Percentiles rank a stretch among this genome's conserved stretches.
phyloP scores from a whole-genome alignment of 2,797 vertebrate genomes.

The Smutsia temminckii region DNA sequence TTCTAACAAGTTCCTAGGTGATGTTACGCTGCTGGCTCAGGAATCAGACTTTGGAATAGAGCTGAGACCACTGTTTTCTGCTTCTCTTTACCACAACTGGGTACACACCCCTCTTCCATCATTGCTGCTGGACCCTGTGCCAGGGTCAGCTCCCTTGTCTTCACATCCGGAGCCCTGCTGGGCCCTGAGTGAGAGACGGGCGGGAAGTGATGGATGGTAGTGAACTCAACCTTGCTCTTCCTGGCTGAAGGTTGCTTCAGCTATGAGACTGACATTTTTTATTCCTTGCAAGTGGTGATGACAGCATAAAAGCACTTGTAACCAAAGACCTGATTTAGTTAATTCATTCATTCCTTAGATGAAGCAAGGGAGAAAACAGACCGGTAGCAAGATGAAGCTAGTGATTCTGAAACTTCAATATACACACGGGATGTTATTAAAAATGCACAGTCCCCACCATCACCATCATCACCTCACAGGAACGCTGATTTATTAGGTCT shows the following conservation, averaged over 20 bases:
- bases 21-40: background rate
- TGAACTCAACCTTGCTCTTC: background rate
- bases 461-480: background rate
- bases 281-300: background rate
- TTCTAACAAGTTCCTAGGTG: background rate
- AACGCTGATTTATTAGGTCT: background rate
- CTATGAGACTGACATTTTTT: background rate
- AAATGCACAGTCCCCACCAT: background rate
- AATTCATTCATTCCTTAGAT: background rate
- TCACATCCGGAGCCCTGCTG: background rate
- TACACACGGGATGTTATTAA: background rate
- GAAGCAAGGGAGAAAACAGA: background rate
- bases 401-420: background rate
- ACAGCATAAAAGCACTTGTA: background rate
- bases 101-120: background rate
- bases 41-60: background rate
- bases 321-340: background rate
- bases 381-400: background rate
- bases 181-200: background rate
- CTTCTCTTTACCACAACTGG: background rate
- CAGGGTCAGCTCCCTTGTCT: accelerated
- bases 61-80: background rate
- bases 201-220: background rate
- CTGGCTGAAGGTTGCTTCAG: background rate
- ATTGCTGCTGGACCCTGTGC: background rate